Evolutionary conservation across 1,140 invertebrate species (phyloP).

Genomic region (Nilaparvata lugens): DNA sequence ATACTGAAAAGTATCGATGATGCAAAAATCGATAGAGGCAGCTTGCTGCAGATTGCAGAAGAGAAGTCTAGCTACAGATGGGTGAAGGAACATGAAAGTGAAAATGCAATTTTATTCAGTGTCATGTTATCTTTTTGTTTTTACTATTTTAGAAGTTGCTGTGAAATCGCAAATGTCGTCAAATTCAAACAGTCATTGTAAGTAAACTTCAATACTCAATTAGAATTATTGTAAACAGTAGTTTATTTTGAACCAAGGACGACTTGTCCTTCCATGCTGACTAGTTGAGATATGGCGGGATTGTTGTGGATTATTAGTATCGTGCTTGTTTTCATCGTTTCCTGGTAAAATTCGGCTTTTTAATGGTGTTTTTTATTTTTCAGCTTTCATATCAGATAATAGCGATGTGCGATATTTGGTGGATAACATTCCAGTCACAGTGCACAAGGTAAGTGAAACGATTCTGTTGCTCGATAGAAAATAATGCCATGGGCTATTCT

Average conservation of each 20-base stretch:
- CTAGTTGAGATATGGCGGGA: conserved; percentile 15
- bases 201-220: neutral
- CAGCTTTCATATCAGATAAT: conserved; percentile 59
- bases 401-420: conserved; percentile 57
- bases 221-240: neutral
- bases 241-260: conserved; percentile 11
- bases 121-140: conserved; percentile 14
- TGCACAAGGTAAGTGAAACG: conserved; percentile 41
- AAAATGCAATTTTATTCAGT: conserved; percentile 12
- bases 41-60: conserved; percentile 2
- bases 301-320: neutral
- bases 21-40: neutral
- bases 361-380: conserved; percentile 27
- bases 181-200: conserved; percentile 14
- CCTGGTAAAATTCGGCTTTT: neutral
- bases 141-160: conserved; percentile 12
- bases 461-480: too few relatives aligned
- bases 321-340: too few relatives aligned
- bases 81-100: conserved; percentile 13
- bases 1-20: neutral
- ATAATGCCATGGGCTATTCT: neutral
- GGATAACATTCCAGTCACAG: conserved; percentile 46
- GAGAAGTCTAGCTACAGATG: neutral
- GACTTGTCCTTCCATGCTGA: conserved; percentile 16
- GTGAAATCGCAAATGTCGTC: conserved; percentile 17